Base-by-base conservation (phyloP, 2,113 vertebrate species). In the Apeltes quadracus region DNA sequence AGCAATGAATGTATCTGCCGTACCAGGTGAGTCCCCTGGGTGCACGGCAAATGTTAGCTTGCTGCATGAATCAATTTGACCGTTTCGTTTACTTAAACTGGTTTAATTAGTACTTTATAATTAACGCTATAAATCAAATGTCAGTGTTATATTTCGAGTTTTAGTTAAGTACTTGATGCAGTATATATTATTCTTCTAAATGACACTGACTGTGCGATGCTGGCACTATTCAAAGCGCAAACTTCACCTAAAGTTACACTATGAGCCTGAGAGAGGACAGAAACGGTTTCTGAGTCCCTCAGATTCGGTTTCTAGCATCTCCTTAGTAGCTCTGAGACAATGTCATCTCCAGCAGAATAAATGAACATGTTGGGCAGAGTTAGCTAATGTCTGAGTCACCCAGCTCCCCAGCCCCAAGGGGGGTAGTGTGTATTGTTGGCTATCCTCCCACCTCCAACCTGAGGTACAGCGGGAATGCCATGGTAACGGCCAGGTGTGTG, bases 331-430 rank as follows among this genome's bases (percentile, higher is more conserved):
- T 29, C 48, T 13, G 76, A 63, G 34, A 48, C 69, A 77, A 77
- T 82, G 75, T 68, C 62, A 64, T 83, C 39, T 69, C 66, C 39
- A 43, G 54, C 34, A 63, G 71, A 72, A 50, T 76, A 79, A 76
- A 76, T 79, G 74, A 81, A 83, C 79, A 59, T 72, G 78, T 82
- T 79, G 61, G 72, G 67, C 46, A 61, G 84, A 76, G 46, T 82
- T 87, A 61, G 76, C 72, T 82, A 58, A 82, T 82, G 84, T 82
- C 79, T 89, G 84, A 91, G 79, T 89, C 88, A 88, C 78, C 64
- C 59, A 18, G 70, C 63, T 71, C 32, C 53, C 58, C 63, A 22
- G 56, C 51, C 74, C 62, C 34, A 63, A 11, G 41, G n/a, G 11
- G 70, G 14, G 32, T 22, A 11, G 46, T 38, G 55, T 59, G 53